A percentile compares a stretch with the other conserved stretches of the same genome.
Conservation (phyloP, 2,797 vertebrate genomes). For the Oryzias sinensis region DNA sequence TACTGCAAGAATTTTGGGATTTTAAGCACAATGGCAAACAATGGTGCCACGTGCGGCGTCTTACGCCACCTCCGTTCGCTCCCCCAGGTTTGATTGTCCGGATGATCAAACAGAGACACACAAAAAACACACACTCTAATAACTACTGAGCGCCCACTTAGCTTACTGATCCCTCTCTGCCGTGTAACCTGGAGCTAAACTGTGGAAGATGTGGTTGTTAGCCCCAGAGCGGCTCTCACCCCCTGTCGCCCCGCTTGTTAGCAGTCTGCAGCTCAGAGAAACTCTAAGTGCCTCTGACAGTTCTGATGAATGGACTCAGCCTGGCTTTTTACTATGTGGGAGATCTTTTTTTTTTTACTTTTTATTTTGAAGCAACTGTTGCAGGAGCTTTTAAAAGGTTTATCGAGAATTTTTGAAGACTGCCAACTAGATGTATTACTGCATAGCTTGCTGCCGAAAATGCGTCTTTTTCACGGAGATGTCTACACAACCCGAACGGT, state of each 20-base stretch:
- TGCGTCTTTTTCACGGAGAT: conserved; percentile 13
- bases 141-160: conserved; percentile 54
- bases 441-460: conserved; percentile 41
- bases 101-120: conserved; percentile 59
- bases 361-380: conserved; percentile 69
- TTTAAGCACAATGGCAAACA: too few relatives aligned
- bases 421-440: conserved; percentile 30
- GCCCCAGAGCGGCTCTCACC: conserved; percentile 36
- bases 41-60: too few relatives aligned
- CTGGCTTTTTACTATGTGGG: conserved; percentile 51
- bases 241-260: conserved; percentile 75
- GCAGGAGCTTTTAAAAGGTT: conserved; percentile 86
- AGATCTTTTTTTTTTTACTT: conserved; percentile 38
- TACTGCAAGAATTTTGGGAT: too few relatives aligned
- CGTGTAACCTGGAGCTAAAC: conserved; percentile 69
- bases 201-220: conserved; percentile 45
- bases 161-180: conserved; percentile 64
- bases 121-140: too few relatives aligned
- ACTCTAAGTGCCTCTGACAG: conserved; percentile 87
- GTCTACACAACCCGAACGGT: conserved; percentile 1
- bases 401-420: conserved; percentile 65
- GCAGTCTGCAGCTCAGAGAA: conserved; percentile 80
- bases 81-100: conserved; percentile 32
- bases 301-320: conserved; percentile 89
- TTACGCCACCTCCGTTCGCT: conserved; percentile 1